Base-by-base conservation (phyloP, 2,888 invertebrate species). In the Leucophenga maculata region DNA sequence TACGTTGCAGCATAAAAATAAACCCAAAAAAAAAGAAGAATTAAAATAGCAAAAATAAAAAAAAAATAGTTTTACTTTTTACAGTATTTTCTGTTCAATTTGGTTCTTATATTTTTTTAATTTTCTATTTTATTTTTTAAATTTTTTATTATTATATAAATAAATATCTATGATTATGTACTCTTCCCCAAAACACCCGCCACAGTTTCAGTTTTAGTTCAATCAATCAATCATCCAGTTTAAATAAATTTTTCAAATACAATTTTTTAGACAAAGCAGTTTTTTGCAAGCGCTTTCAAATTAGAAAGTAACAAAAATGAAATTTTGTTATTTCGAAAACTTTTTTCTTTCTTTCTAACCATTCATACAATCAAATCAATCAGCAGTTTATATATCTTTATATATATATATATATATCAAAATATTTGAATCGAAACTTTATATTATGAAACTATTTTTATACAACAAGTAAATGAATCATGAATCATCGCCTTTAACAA, bases 301-400 rank as follows among this genome's bases (percentile, higher is more conserved):
- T 64, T 50, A 39, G 26, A 65, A 62, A 68, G 62, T 68, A 46
- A 39, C 18, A 48, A 72, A 48, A 54, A 22, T 60, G 54, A 55
- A 55, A 59, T 67, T 67, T 16, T 64, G 67, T 52, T 65, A 64
- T 50, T 65, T 69, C 59, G 26, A 64, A 68, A n/a, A 69, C 68
- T 69, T 72, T 74, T 46, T 62, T 39, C 52, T 16, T n/a, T 22
- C 65, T 69, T 31, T 22, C 55, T 48, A 39, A 39, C 26, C 60
- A 65, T 69, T 69, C 67, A 65, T 31, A 39, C 67, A 48, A 74
- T 46, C 52, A 71, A 57, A 55, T 54, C 66, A 66, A 64, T 48
- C 71, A 74, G 65, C 71, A 73, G 68, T 73, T 71, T 68, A 65
- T 60, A 26, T 65, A 26, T 72, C 11, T 3, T 54, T 16, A 11